These are phyloP conservation scores for Metalampra italica DNA, from an alignment of 2,888 invertebrate species.

Conservation along the genomic window DNA sequence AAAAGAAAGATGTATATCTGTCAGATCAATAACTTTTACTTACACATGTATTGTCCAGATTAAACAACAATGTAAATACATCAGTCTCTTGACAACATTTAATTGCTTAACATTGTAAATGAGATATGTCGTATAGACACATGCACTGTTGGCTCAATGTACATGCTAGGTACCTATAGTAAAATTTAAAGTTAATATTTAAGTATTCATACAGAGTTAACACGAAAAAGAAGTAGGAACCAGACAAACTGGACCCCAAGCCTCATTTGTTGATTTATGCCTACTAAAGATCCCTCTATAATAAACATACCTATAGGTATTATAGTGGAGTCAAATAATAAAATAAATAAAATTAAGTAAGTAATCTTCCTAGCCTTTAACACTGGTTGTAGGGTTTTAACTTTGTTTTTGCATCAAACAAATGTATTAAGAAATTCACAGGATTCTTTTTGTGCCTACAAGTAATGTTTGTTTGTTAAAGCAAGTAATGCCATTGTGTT, in stretches of 20 bases:
- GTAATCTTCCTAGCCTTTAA: neutral
- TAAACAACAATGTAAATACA: neutral
- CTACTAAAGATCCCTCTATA: neutral
- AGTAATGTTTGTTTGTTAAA: too few relatives aligned
- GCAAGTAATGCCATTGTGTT: too few relatives aligned
- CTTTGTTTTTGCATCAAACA: neutral
- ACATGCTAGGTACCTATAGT: too few relatives aligned
- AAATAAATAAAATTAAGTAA: neutral
- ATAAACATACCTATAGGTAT: constrained; percentile 4
- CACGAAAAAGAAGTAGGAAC: too few relatives aligned
- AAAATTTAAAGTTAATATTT: too few relatives aligned
- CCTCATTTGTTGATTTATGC: too few relatives aligned
- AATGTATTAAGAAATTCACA: neutral
- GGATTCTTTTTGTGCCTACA: too few relatives aligned
- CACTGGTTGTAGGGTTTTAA: constrained; percentile 10
- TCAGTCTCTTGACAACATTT: neutral
- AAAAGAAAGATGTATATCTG: neutral
- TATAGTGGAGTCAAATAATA: neutral
- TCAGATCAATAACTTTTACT: neutral
- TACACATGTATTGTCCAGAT: neutral
- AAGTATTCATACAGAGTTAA: too few relatives aligned
- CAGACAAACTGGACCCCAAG: too few relatives aligned
- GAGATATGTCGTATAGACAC: neutral
- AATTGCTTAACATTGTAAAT: neutral
- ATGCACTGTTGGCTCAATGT: too few relatives aligned